Base-by-base conservation (phyloP, 2,888 invertebrate genomes). In the Camponotus fellah region DNA sequence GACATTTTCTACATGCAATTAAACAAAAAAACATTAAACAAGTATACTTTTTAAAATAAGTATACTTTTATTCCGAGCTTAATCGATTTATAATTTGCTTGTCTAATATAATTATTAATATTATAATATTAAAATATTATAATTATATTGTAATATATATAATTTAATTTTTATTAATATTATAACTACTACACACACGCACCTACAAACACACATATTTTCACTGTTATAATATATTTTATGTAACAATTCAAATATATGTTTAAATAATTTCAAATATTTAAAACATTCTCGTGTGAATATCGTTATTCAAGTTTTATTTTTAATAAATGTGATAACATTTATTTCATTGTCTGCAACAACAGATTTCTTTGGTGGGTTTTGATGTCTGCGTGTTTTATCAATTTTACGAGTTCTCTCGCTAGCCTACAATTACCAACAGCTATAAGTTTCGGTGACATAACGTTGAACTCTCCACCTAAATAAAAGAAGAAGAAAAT, bases 371-470 rank as follows among this genome's bases (percentile, higher is more conserved):
- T 93, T 43, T 91, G 90, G 43, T 87, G 84, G 8, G 93, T 93
- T 66, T 92, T 91, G 10, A 80, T 34, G 93, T 96, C 95, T 46
- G 96, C 96, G 90, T 95, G 94, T 85, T 95, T 95, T 87, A 96
- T 96, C 58, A 96, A 93, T 81, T 93, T 93, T 82, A 95, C 95
- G 71, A 95, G 94, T 87, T 95, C 95, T 66, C 95, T 94, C 8
- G 95, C 95, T 82, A 96, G 90, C 83, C 95, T 95, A 69, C 95
- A 92, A 21, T 96, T 96, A 43, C 96, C 95, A 2, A 96, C 95
- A 32, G 96, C 96, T 66, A 96, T 92, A 84, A 96, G 94, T 91
- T 96, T 95, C 0, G 96, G 96, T 82, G 96, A 95, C 96, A 96
- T 96, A 12, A 96, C 88, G 88, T 96, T 94, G 87, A 96, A 96